A percentile compares a stretch with the other conserved stretches of the same genome.
Conservation (phyloP, 2,797 vertebrate species). For the Sardinella longiceps region DNA sequence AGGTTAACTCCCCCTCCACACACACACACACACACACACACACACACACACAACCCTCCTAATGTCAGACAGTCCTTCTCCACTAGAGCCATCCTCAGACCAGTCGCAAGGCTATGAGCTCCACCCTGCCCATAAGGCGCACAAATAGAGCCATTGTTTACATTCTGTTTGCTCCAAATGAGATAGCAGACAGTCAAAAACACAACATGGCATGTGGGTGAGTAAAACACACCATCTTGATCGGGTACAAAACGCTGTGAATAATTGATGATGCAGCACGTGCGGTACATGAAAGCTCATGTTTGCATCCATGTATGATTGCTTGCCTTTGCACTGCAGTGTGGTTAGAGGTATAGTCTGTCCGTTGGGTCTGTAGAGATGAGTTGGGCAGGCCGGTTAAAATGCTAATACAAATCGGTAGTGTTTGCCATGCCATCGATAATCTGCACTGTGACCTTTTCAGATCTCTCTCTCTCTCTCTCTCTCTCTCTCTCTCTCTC, state of each 20-base stretch:
- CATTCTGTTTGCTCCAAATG: background rate
- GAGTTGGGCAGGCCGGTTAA: conserved; percentile 46
- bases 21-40: background rate
- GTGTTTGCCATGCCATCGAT: conserved; percentile 63
- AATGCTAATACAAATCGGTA: conserved; percentile 50
- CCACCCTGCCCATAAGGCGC: background rate
- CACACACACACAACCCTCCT: background rate
- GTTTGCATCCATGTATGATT: conserved; percentile 11
- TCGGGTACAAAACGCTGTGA: background rate
- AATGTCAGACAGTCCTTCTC: background rate
- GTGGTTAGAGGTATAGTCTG: background rate
- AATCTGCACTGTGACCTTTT: conserved; percentile 61
- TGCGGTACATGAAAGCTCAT: conserved; percentile 5
- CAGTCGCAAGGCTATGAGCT: background rate
- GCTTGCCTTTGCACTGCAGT: background rate
- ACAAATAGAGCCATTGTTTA: background rate
- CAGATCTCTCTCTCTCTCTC: conserved; percentile 53
- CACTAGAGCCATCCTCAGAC: background rate
- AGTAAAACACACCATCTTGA: background rate
- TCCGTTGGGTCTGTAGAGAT: background rate
- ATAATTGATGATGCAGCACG: background rate
- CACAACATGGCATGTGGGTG: background rate
- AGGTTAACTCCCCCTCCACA: no score
- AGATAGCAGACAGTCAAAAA: background rate
- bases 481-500: background rate